Evolutionary conservation across 2,888 invertebrate genomes (phyloP).

Genomic region (Watsonalla cultraria): DNA sequence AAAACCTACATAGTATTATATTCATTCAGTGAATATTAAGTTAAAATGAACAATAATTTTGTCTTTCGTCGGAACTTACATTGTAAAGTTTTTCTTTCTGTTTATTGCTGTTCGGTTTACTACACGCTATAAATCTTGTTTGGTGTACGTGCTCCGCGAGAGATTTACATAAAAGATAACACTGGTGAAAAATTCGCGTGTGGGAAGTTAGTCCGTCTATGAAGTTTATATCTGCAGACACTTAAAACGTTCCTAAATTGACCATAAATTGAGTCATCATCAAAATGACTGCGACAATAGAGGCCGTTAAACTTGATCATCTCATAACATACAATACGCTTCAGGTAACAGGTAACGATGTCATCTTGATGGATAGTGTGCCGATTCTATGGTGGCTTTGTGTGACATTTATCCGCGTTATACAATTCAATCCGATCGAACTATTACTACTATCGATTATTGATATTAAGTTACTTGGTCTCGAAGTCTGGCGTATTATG

Average conservation of each 20-base stretch:
- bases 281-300: conserved; percentile 17
- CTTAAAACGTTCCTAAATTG: conserved; percentile 28
- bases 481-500: too few species aligned
- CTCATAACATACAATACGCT: conserved; percentile 19
- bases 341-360: conserved; percentile 8
- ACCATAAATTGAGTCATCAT: conserved; percentile 29
- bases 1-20: too few species aligned
- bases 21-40: too few species aligned
- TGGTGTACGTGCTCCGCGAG: not conserved
- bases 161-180: not conserved
- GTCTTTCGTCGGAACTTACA: too few species aligned
- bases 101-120: not conserved
- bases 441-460: conserved; percentile 2
- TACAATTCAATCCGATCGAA: conserved; percentile 25
- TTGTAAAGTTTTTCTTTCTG: not conserved
- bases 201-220: not conserved
- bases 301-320: conserved; percentile 39
- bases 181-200: not conserved
- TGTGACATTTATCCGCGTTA: conserved; percentile 20
- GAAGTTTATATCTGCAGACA: not conserved
- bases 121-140: not conserved
- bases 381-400: conserved; percentile 16
- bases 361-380: conserved; percentile 34
- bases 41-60: too few species aligned
- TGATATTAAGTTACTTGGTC: not conserved